Conservation (phyloP, 2,888 invertebrate genomes). For the Beris chalybata region DNA sequence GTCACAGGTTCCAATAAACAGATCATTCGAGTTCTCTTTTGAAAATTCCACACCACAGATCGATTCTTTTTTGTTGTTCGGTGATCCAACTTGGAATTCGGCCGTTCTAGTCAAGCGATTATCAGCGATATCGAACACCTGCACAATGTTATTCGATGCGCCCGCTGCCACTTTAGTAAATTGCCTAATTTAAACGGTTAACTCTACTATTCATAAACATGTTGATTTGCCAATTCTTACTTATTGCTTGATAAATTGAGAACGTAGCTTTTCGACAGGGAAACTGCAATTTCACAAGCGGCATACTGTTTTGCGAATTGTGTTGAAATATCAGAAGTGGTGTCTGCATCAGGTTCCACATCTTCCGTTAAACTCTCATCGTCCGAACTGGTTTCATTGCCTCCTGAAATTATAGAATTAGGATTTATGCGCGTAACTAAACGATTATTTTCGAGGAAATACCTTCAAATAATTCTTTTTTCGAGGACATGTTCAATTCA, state of each 20-base stretch:
- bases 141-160: slow-evolving; percentile 58
- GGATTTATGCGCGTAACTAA: too few species aligned
- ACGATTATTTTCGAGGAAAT: too few species aligned
- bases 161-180: slow-evolving; percentile 58
- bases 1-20: slow-evolving; percentile 48
- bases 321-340: slow-evolving; percentile 1
- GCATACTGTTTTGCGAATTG: slow-evolving; percentile 42
- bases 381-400: not conserved
- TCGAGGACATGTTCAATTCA: too few species aligned
- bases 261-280: slow-evolving; percentile 63
- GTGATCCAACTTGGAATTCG: slow-evolving; percentile 34
- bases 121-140: slow-evolving; percentile 58
- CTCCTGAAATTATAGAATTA: too few species aligned
- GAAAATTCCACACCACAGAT: slow-evolving; percentile 50
- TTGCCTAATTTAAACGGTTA: slow-evolving; percentile 36
- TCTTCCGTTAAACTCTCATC: not conserved
- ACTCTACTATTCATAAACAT: not conserved
- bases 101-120: slow-evolving; percentile 46
- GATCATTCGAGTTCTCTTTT: slow-evolving; percentile 45
- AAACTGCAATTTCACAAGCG: slow-evolving; percentile 59
- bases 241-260: slow-evolving; percentile 62
- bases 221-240: slow-evolving; percentile 48
- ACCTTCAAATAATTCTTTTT: too few species aligned
- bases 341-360: not conserved
- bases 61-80: slow-evolving; percentile 15